A percentile compares a stretch with the other conserved stretches of the same genome.
These are phyloP conservation scores for Chelmon rostratus DNA, from an alignment of 2,797 vertebrate genomes.

Conservation along the genomic window DNA sequence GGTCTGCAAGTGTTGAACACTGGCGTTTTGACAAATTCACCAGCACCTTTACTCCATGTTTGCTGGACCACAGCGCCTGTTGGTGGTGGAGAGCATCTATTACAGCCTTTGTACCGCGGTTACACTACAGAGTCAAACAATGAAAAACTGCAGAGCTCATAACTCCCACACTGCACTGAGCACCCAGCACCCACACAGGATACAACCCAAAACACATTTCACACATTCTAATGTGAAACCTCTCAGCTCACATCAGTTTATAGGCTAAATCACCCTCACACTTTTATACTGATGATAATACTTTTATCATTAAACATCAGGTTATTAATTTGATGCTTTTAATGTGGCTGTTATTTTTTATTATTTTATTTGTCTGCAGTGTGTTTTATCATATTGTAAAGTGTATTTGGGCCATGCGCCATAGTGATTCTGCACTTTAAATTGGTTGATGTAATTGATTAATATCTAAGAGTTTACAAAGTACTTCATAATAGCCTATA, in stretches of 20 bases:
- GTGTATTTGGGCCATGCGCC: too few species aligned
- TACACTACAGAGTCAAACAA: neutral
- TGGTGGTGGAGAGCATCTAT: neutral
- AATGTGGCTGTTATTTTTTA: neutral
- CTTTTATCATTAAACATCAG: neutral
- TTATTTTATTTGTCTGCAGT: too few species aligned
- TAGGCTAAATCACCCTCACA: too few species aligned
- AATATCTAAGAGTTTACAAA: neutral
- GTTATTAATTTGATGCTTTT: neutral
- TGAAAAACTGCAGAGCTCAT: too few species aligned
- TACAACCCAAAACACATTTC: neutral
- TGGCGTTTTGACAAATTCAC: neutral
- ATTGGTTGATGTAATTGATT: too few species aligned
- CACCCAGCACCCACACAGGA: neutral
- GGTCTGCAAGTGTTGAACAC: neutral
- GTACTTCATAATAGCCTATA: neutral
- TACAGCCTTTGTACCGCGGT: neutral
- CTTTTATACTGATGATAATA: neutral
- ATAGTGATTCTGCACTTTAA: too few species aligned
- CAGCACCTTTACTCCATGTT: neutral
- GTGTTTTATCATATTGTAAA: too few species aligned
- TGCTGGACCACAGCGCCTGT: conserved; percentile 2
- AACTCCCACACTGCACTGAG: neutral
- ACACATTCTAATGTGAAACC: neutral
- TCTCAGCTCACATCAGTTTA: neutral